Evolutionary conservation across 2,113 vertebrate genomes (phyloP).

Genomic region (Antigone vipio): DNA sequence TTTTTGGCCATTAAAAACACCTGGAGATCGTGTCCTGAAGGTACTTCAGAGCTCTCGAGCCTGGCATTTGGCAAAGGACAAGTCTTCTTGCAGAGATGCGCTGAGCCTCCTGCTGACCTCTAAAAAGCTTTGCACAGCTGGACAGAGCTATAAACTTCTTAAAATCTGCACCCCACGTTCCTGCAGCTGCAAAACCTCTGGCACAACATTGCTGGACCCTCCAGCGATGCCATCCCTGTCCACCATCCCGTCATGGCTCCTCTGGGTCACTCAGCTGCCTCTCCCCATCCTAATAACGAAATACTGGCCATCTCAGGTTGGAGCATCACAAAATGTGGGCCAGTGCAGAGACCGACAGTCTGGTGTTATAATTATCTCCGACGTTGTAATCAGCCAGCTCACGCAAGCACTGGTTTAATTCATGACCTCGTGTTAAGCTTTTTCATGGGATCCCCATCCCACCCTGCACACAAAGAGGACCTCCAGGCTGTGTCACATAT

Average conservation of each 20-base stretch:
- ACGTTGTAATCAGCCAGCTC: background rate
- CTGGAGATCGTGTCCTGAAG: background rate
- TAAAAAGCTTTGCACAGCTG: background rate
- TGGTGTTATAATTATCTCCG: background rate
- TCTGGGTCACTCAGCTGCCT: background rate
- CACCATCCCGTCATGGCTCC: background rate
- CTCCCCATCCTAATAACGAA: background rate
- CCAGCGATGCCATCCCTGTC: background rate
- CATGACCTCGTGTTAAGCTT: background rate
- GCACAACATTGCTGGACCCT: background rate
- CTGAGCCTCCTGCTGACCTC: background rate
- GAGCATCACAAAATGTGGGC: background rate
- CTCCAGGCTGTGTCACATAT: background rate
- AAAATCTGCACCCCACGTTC: background rate
- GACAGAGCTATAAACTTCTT: background rate
- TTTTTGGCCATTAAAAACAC: background rate
- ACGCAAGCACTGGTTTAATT: background rate
- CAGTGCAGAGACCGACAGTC: fast-evolving
- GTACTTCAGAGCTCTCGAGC: background rate
- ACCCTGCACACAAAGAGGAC: background rate
- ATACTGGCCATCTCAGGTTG: background rate
- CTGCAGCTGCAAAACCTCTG: background rate
- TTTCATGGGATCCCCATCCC: background rate
- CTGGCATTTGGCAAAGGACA: background rate
- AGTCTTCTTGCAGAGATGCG: background rate